A percentile compares a stretch with the other conserved stretches of the same genome.
Conservation (phyloP, 2,113 vertebrate genomes). For the Montifringilla adamsi region DNA sequence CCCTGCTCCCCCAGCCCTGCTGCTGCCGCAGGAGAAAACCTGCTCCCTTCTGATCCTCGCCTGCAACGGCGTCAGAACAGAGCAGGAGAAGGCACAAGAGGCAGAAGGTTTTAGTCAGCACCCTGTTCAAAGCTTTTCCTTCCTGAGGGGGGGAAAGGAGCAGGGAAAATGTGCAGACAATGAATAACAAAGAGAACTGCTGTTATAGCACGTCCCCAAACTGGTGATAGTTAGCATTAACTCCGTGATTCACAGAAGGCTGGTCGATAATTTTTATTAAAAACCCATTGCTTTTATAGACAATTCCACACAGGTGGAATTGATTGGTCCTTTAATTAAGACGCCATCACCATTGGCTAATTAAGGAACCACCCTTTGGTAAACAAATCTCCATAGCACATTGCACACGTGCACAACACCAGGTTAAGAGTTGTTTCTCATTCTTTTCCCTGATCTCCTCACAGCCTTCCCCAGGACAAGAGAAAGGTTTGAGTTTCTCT, state of each 20-base stretch:
- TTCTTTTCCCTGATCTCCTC: neutral
- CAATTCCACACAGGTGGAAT: neutral
- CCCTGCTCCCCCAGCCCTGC: neutral
- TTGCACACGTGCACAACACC: neutral
- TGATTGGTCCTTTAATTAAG: neutral
- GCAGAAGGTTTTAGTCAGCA: constrained; percentile 12
- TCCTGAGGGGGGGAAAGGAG: neutral
- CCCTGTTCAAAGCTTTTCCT: neutral
- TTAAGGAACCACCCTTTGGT: neutral
- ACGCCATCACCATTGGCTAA: neutral
- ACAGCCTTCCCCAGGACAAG: neutral
- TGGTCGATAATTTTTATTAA: neutral
- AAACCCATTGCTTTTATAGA: neutral
- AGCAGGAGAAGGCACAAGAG: neutral
- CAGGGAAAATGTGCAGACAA: neutral
- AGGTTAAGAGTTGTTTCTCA: neutral
- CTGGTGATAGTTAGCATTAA: neutral
- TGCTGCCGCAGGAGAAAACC: constrained; percentile 13
- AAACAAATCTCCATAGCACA: neutral
- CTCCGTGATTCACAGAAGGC: neutral
- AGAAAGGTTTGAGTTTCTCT: neutral
- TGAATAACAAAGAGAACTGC: neutral
- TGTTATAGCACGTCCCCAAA: neutral
- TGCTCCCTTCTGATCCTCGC: constrained; percentile 37
- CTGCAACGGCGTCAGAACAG: neutral